A percentile compares a stretch with the other conserved stretches of the same genome.
These are phyloP conservation scores for Pollenia angustigena DNA, from an alignment of 2,888 invertebrate species.

Conservation along the genomic window DNA sequence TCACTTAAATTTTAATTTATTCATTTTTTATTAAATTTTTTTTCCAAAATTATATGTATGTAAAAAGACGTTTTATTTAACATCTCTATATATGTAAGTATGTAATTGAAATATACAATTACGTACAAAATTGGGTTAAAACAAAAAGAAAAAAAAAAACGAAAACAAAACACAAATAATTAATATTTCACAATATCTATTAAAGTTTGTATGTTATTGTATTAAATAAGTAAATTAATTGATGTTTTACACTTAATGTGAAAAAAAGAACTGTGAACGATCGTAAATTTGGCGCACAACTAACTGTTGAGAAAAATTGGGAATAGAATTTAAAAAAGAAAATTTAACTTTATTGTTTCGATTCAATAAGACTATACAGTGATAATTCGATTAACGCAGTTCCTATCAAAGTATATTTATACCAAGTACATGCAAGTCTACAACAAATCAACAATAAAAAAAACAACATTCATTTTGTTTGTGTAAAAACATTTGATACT, in stretches of 20 bases:
- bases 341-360: constrained; percentile 39
- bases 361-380: constrained; percentile 16
- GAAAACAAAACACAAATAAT: too few species aligned
- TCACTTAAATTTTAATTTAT: constrained; percentile 22
- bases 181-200: not conserved
- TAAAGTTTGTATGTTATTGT: constrained; percentile 6
- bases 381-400: constrained; percentile 33
- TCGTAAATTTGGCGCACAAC: constrained; percentile 68
- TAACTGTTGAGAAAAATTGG: constrained; percentile 63
- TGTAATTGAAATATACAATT: not conserved
- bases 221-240: constrained; percentile 28
- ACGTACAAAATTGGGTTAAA: not conserved
- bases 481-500: too few species aligned
- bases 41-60: not conserved
- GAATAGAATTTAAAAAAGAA: constrained; percentile 64
- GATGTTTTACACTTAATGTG: constrained; percentile 19
- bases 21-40: constrained; percentile 1
- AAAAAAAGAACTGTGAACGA: constrained; percentile 57
- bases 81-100: not conserved
- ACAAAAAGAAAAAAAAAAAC: not conserved
- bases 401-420: too few species aligned
- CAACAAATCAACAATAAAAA: too few species aligned
- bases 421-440: too few species aligned
- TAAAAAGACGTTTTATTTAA: constrained; percentile 5
- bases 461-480: too few species aligned